phyloP scores from a whole-genome alignment of 1,140 invertebrate genomes.

The Drosophila orosa region DNA sequence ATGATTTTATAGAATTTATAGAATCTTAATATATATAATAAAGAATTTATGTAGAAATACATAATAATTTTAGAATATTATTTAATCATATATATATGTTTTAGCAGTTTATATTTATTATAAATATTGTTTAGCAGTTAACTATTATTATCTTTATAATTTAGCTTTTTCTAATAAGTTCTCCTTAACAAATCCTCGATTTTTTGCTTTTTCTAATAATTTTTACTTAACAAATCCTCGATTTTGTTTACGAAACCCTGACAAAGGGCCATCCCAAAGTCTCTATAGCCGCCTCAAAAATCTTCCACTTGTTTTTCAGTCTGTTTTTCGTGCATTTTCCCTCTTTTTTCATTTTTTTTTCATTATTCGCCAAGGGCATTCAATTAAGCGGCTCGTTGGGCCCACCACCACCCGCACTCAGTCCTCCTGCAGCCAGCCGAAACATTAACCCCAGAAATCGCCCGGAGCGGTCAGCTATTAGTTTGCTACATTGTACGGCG shows the following conservation, averaged over 20 bases:
- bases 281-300: not conserved
- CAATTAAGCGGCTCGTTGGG: conserved; percentile 74
- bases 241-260: not conserved
- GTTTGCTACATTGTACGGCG: conserved; percentile 57
- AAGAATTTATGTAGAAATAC: too few relatives aligned
- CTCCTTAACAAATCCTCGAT: not conserved
- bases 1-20: too few relatives aligned
- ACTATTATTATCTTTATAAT: not conserved
- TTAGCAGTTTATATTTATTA: too few relatives aligned
- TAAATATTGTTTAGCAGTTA: too few relatives aligned
- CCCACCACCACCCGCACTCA: not conserved
- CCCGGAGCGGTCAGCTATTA: conserved; percentile 65
- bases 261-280: not conserved
- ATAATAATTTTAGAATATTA: too few relatives aligned
- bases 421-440: not conserved
- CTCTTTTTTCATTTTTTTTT: conserved; percentile 6
- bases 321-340: conserved; percentile 16
- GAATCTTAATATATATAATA: too few relatives aligned
- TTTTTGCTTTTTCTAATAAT: not conserved
- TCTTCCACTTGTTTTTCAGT: conserved; percentile 14
- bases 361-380: conserved; percentile 59
- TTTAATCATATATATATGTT: too few relatives aligned
- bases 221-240: not conserved
- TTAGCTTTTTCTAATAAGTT: not conserved
- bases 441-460: conserved; percentile 21